Evolutionary conservation across 1,140 invertebrate genomes (phyloP).

Genomic region (Battus philenor): DNA sequence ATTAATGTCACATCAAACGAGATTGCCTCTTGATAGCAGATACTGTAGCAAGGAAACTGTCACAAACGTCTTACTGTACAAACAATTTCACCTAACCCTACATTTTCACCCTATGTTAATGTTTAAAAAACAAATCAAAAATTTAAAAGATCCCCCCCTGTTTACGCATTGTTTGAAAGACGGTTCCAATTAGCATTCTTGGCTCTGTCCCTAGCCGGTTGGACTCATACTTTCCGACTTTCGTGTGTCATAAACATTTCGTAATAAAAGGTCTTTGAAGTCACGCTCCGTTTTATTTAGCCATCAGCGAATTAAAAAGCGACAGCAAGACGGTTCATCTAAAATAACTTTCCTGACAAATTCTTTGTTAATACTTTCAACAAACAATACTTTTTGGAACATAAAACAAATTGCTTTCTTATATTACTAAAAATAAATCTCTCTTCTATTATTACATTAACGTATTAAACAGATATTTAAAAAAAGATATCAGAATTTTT

Average conservation of each 20-base stretch:
- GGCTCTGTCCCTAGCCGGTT: constrained; percentile 25
- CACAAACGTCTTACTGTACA: neutral
- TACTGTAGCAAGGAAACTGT: neutral
- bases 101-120: neutral
- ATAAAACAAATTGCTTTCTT: too few relatives aligned
- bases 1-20: constrained; percentile 3
- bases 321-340: too few relatives aligned
- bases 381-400: too few relatives aligned
- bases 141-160: constrained; percentile 39
- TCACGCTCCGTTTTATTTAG: neutral
- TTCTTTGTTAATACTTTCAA: too few relatives aligned
- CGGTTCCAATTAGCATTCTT: constrained; percentile 51
- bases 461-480: too few relatives aligned
- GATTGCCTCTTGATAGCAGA: neutral
- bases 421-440: too few relatives aligned
- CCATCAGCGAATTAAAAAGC: constrained; percentile 23
- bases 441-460: too few relatives aligned
- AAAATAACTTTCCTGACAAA: too few relatives aligned
- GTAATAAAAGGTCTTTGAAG: constrained; percentile 9
- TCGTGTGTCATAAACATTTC: constrained; percentile 30
- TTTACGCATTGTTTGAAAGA: constrained; percentile 46
- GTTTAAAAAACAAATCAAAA: constrained; percentile 21
- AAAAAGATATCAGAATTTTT: too few relatives aligned
- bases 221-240: constrained; percentile 26
- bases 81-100: constrained; percentile 7